Evolutionary conservation across 2,888 invertebrate species (phyloP).

Genomic region (Stenotaenia linearis): DNA sequence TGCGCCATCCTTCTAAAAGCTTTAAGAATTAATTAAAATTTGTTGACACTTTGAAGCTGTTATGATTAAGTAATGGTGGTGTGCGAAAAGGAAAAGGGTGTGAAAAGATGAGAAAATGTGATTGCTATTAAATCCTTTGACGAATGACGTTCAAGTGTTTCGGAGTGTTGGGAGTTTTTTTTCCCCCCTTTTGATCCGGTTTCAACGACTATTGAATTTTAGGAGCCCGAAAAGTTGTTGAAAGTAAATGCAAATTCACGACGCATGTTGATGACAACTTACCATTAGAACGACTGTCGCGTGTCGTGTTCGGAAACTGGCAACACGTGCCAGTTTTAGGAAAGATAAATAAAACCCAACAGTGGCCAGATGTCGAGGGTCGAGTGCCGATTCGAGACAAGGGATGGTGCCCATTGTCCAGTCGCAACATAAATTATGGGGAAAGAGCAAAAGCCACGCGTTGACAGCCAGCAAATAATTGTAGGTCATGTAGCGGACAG

Average conservation of each 20-base stretch:
- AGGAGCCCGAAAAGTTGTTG: neutral
- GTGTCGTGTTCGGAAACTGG: slow-evolving; percentile 56
- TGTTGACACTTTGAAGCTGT: neutral
- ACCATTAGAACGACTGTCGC: slow-evolving; percentile 66
- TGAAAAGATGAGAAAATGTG: neutral
- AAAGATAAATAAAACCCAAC: slow-evolving; percentile 58
- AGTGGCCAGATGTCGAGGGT: slow-evolving; percentile 75
- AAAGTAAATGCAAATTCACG: neutral
- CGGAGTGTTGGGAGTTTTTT: neutral
- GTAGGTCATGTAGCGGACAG: slow-evolving; percentile 80
- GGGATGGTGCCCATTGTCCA: slow-evolving; percentile 98
- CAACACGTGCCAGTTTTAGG: slow-evolving; percentile 49
- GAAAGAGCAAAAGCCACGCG: slow-evolving; percentile 80
- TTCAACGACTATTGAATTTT: neutral
- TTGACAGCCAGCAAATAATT: slow-evolving; percentile 87
- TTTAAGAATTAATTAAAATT: neutral
- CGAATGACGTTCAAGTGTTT: neutral
- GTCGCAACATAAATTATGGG: slow-evolving; percentile 87
- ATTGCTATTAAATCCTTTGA: neutral
- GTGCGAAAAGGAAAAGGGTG: neutral
- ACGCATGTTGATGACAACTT: slow-evolving; percentile 41
- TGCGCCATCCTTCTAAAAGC: neutral
- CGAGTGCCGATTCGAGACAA: slow-evolving; percentile 68
- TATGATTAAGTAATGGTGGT: neutral
- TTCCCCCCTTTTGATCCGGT: neutral